Base-by-base conservation (phyloP, 1,140 invertebrate genomes). In the Drosophila navojoa region DNA sequence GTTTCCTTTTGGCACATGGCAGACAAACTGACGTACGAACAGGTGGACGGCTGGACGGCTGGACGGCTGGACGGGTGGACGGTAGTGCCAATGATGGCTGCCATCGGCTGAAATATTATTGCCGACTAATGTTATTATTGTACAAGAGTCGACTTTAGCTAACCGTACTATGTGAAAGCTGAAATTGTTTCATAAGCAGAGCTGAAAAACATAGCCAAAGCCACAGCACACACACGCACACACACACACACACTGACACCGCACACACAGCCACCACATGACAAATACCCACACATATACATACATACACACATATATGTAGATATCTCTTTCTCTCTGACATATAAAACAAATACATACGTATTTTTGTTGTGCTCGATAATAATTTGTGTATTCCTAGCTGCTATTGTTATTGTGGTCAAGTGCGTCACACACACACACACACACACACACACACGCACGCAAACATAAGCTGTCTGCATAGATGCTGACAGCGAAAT, bases 1-100 rank as follows among this genome's bases (percentile, higher is more conserved):
- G 77, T 75, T 75, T 71, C 60, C 13, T 61, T 69, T 75, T 68
- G 63, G 42, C 59, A 75, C 29, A 50, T 64, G 29, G 27, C 50
- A 16, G 44, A 47, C 9, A 25, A 4, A 4, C 13, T 13, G 38
- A 27, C 11, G 27, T 13, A 7, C 19, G 52, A 7, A 53, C 52
- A 42, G 38, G 42, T 45, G 42, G 6, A 16, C 32, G n/a, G 63
- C 13, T 55, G 27, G 25, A 40, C 55, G 13, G 32, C 6, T 44
- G 42, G 42, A 9, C 5, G 44, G 27, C n/a, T n/a, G n/a, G 29
- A 32, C 29, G 6, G 29, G 3, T 32, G 29, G 29, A 32, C 5
- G 44, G 27, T 11, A 16, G 13, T 59, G 42, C 22, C 10, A 19
- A 9, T 45, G 42, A 44, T 44, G 3, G 50, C 16, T 47, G 44